Conservation (phyloP, 1,140 invertebrate genomes). For the Belonocnema kinseyi region DNA sequence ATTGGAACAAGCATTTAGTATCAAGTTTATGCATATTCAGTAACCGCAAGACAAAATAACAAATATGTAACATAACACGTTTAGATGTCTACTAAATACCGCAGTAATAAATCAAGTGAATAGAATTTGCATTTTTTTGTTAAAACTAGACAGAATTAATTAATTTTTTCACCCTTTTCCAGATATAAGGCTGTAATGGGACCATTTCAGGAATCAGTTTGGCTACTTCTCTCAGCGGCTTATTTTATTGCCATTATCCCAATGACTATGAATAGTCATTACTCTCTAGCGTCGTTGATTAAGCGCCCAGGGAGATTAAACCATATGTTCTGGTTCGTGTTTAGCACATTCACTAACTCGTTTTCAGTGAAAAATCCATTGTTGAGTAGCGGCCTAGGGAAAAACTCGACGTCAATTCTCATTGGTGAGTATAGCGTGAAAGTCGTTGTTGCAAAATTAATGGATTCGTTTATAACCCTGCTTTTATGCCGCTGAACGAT, state of each 20-base stretch:
- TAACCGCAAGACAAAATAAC: not conserved
- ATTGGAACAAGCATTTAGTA: conserved; percentile 16
- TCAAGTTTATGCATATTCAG: conserved; percentile 3
- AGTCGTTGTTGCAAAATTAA: no score
- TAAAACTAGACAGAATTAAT: not conserved
- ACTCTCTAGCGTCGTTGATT: conserved; percentile 79
- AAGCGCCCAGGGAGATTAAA: conserved; percentile 82
- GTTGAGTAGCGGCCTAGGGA: conserved; percentile 82
- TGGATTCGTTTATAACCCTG: not conserved
- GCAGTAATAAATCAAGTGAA: not conserved
- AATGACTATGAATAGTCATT: conserved; percentile 82
- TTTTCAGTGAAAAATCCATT: conserved; percentile 83
- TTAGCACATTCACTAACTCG: conserved; percentile 87
- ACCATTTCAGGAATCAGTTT: conserved; percentile 86
- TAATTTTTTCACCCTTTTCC: not conserved
- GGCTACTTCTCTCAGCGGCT: conserved; percentile 81
- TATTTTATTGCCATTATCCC: conserved; percentile 85
- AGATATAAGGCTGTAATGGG: conserved; percentile 88
- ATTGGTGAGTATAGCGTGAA: conserved; percentile 75
- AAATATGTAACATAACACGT: not conserved
- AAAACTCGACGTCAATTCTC: conserved; percentile 80
- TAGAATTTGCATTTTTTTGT: not conserved
- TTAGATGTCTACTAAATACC: not conserved
- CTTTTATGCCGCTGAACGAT: conserved; percentile 12
- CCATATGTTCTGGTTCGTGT: conserved; percentile 88